Percentiles rank a stretch among this genome's conserved stretches.
Conservation (phyloP, 1,140 invertebrate genomes). For the Caerostris extrusa region DNA sequence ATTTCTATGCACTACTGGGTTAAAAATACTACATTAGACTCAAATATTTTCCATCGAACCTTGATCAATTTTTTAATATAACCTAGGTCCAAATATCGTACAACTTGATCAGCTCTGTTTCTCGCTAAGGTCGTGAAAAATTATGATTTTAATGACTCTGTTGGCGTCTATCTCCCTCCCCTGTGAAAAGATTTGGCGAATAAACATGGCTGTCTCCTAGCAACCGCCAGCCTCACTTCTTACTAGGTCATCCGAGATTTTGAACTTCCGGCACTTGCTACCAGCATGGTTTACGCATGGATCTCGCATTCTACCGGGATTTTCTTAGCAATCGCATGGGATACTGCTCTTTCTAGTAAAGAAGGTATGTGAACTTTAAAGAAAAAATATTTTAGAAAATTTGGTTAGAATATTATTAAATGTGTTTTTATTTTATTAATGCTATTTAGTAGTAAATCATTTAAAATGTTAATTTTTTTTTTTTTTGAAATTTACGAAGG, state of each 20-base stretch:
- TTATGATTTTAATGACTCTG: slow-evolving; percentile 1
- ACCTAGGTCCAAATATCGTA: slow-evolving; percentile 50
- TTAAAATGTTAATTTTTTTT: no score
- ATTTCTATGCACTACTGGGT: neutral
- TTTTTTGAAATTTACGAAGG: no score
- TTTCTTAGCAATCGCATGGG: neutral
- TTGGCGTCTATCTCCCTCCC: neutral
- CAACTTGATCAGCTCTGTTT: slow-evolving; percentile 13
- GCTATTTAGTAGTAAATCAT: no score
- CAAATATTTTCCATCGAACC: neutral
- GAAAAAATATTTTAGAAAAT: neutral
- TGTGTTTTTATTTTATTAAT: no score
- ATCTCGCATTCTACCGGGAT: neutral
- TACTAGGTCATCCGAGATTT: slow-evolving; percentile 68
- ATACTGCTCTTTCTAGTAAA: neutral
- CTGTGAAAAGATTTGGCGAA: slow-evolving; percentile 44
- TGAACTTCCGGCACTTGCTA: slow-evolving; percentile 63
- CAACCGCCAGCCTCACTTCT: slow-evolving; percentile 23
- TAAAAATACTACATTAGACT: neutral
- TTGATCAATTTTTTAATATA: slow-evolving; percentile 34
- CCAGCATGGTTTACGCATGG: slow-evolving; percentile 38
- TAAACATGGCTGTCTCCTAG: slow-evolving; percentile 56
- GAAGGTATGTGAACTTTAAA: neutral
- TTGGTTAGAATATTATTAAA: neutral
- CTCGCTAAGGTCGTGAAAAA: slow-evolving; percentile 40